Percentiles rank a stretch among this genome's conserved stretches.
These are phyloP conservation scores for Phaethornis superciliosus DNA, from an alignment of 2,113 vertebrate genomes.

Conservation along the genomic window DNA sequence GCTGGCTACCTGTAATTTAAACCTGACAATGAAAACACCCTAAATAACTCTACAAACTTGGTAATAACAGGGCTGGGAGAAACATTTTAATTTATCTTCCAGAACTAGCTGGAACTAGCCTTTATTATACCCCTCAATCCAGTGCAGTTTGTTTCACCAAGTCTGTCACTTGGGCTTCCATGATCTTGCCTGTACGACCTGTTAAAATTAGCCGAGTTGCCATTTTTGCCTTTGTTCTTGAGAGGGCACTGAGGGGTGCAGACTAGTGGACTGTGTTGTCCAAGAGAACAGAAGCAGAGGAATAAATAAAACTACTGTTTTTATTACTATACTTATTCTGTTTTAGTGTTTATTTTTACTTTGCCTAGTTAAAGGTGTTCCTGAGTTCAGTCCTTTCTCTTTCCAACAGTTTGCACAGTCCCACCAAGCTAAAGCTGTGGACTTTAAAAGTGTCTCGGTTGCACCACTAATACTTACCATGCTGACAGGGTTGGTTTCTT, in stretches of 20 bases:
- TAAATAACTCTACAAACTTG: background rate
- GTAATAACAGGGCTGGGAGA: background rate
- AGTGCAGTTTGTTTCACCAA: background rate
- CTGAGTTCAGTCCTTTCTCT: background rate
- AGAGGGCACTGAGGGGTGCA: background rate
- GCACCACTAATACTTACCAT: background rate
- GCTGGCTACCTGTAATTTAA: background rate
- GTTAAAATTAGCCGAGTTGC: background rate
- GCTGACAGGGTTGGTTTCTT: slow-evolving; percentile 35
- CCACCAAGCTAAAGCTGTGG: background rate
- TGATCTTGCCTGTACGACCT: background rate
- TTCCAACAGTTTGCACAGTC: background rate
- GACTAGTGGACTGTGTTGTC: background rate
- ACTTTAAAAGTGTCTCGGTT: slow-evolving; percentile 3
- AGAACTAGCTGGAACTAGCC: background rate
- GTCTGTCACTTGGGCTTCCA: background rate
- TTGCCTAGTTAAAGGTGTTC: background rate
- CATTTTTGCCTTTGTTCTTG: background rate
- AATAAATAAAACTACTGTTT: background rate
- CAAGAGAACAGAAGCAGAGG: background rate
- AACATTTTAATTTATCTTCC: background rate
- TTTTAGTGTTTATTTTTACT: background rate
- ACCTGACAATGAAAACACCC: background rate
- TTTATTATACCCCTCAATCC: background rate
- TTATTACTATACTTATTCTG: background rate